phyloP scores from a whole-genome alignment of 2,888 invertebrate genomes.

The Apodemia mormo region DNA sequence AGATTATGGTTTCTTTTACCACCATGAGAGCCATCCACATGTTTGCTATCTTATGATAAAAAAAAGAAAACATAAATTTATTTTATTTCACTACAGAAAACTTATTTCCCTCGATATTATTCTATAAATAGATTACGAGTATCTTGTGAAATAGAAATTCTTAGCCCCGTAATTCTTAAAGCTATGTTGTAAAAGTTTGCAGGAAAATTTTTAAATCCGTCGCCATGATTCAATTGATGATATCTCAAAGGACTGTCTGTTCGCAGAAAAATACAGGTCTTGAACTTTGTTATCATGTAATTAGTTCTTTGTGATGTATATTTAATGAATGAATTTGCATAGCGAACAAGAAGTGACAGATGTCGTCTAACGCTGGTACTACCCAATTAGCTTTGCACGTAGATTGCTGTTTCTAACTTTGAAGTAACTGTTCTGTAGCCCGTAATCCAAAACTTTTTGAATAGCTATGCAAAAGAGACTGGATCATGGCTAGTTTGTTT shows the following conservation, averaged over 20 bases:
- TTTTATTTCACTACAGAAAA: background rate
- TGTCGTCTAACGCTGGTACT: background rate
- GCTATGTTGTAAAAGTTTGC: background rate
- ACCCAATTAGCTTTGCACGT: slow-evolving; percentile 5
- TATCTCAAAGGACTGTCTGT: slow-evolving; percentile 1
- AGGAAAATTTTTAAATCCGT: background rate
- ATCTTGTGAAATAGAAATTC: background rate
- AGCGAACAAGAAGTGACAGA: background rate
- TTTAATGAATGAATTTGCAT: slow-evolving; percentile 5
- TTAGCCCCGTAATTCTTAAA: background rate
- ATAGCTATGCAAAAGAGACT: background rate
- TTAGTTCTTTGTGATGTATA: slow-evolving; percentile 12
- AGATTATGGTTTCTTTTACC: too few species aligned
- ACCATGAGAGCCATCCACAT: too few species aligned
- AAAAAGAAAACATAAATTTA: too few species aligned
- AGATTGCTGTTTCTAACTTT: background rate
- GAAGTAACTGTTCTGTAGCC: background rate
- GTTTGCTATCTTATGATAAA: too few species aligned
- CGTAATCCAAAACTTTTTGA: background rate
- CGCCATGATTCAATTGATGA: background rate
- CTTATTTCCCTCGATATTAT: background rate
- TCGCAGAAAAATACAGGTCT: background rate
- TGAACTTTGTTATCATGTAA: background rate
- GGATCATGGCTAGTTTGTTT: background rate
- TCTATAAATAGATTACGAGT: background rate